Base-by-base conservation (phyloP, 2,888 invertebrate genomes). In the Anoncus sp. region DNA sequence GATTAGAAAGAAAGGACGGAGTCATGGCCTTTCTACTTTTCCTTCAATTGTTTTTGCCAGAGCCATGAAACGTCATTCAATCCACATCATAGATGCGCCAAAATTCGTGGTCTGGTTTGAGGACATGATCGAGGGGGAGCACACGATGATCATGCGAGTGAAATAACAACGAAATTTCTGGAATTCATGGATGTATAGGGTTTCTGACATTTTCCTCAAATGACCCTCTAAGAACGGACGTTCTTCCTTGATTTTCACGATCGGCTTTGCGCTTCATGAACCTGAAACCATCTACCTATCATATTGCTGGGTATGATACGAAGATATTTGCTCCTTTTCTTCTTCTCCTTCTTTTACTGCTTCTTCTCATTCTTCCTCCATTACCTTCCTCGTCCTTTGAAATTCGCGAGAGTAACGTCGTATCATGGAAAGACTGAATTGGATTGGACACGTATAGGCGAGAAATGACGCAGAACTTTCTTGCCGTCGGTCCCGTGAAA, bases 381-480 rank as follows among this genome's bases (percentile, higher is more conserved):
- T n/a, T n/a, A n/a, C n/a, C n/a, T n/a, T n/a, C n/a, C n/a, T 9
- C 49, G 12, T 49, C 49, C 49, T 22, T 49, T 7, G 22, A 49
- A 49, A 49, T 49, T 49, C 49, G 22, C n/a, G 9, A 49, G 5
- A 49, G 49, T 49, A 20, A 49, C 49, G 49, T 49, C 22, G 22
- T 5, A 49, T 7, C n/a, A n/a, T n/a, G n/a, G n/a, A n/a, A n/a
- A n/a, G n/a, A n/a, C n/a, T n/a, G n/a, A n/a, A n/a, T n/a, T n/a
- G n/a, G 47, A 47, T 47, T 16, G 16, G 16, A 47, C n/a, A n/a
- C n/a, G 47, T 16, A 16, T 47, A 16, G 47, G 49, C 49, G 3
- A 20, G 9, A 20, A 10, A 12, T 10, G 49, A 49, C 20, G 9
- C 20, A 16, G 45, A 49, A 18, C 22, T 12, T 1, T 22, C 49